Evolutionary conservation across 1,140 invertebrate species (phyloP).

Genomic region (Bombus balteatus): DNA sequence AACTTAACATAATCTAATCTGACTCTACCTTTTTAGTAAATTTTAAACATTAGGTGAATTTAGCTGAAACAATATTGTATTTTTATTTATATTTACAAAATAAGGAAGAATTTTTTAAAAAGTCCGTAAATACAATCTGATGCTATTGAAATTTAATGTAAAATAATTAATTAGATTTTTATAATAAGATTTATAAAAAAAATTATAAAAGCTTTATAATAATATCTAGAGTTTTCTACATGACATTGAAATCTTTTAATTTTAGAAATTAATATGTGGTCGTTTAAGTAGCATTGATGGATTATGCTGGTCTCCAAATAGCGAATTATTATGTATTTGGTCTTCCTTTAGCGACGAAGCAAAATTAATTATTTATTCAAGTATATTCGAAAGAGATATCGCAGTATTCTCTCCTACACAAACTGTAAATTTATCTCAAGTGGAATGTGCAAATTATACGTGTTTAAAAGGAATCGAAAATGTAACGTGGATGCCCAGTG

Average conservation of each 20-base stretch:
- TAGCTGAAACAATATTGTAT: too few relatives aligned
- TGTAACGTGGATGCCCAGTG: constrained; percentile 77
- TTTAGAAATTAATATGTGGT: constrained; percentile 80
- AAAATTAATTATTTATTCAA: constrained; percentile 79
- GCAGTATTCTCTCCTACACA: constrained; percentile 69
- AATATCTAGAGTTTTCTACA: neutral
- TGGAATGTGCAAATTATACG: constrained; percentile 17
- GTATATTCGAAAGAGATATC: constrained; percentile 72
- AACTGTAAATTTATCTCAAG: constrained; percentile 17
- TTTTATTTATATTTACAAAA: too few relatives aligned
- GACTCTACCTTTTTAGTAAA: too few relatives aligned
- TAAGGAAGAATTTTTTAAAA: too few relatives aligned
- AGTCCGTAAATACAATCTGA: too few relatives aligned
- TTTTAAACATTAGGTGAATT: too few relatives aligned
- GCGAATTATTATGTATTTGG: constrained; percentile 79
- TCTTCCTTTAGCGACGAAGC: constrained; percentile 73
- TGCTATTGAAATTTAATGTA: neutral
- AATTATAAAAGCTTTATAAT: neutral
- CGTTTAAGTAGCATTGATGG: constrained; percentile 75
- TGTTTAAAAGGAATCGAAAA: constrained; percentile 77
- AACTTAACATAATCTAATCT: neutral
- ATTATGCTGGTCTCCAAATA: constrained; percentile 78
- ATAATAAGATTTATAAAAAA: neutral
- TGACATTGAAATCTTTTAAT: neutral
- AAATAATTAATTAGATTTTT: neutral